phyloP scores from a whole-genome alignment of 2,113 vertebrate species.

The Antechinus stuartii region DNA sequence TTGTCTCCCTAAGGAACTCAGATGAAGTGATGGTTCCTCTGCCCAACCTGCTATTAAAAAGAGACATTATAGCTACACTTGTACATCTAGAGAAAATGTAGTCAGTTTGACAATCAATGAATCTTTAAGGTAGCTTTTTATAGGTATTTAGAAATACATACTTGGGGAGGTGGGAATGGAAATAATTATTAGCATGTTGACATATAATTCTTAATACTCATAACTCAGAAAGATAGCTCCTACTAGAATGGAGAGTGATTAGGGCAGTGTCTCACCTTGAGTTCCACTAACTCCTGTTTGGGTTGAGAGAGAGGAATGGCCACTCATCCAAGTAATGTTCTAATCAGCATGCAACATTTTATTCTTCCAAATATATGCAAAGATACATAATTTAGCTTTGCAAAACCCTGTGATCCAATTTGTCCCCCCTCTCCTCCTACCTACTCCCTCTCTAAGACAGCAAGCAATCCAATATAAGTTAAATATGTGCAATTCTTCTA shows the following conservation, averaged over 20 bases:
- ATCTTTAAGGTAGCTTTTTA: background rate
- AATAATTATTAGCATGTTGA: background rate
- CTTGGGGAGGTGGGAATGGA: background rate
- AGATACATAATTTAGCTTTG: no score
- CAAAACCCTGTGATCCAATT: no score
- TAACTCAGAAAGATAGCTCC: background rate
- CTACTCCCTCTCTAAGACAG: no score
- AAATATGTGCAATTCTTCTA: no score
- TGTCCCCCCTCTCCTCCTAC: no score
- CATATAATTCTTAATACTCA: background rate
- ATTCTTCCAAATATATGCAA: no score
- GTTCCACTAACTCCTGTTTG: background rate
- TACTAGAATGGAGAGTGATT: background rate
- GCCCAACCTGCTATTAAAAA: background rate
- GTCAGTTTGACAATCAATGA: background rate
- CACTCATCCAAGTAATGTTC: background rate
- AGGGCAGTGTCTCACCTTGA: background rate
- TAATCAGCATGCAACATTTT: background rate
- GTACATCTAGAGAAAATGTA: background rate
- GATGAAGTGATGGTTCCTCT: background rate
- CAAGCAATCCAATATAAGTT: no score
- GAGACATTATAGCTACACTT: background rate
- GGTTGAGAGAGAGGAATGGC: background rate
- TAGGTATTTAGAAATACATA: background rate
- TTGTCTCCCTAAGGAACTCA: background rate